Base-by-base conservation (phyloP, 2,797 vertebrate genomes). In the Potorous gilbertii region DNA sequence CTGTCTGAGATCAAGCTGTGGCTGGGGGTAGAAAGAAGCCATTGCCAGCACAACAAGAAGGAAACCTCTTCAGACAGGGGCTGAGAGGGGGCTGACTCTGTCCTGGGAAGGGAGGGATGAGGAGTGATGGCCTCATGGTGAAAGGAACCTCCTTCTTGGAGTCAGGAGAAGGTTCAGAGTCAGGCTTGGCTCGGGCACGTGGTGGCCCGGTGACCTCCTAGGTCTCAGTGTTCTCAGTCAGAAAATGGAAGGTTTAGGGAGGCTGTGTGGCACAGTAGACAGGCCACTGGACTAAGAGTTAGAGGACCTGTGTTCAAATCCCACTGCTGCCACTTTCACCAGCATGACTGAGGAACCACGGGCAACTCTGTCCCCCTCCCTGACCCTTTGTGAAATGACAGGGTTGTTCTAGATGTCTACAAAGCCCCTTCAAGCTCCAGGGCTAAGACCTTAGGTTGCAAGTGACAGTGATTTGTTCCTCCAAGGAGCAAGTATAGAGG, bases 1-100 rank as follows among this genome's bases (percentile, higher is more conserved):
- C 50, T 92, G 66, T 93, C 93, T 90, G 74, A 97, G 29, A 0
- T 96, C 92, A 56, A 92, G 95, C 1, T 34, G 40, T 54, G 24
- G 94, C 55, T 52, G 10, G 56, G 18, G 8, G 29, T 28, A 46
- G 55, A 18, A 96, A 46, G 56, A 74, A 66, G 93, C 9, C 2
- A 27, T 90, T 93, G 46, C 94, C 54, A 0, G 56, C 5, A 50
- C 66, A 93, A 92, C 21, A 29, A 28, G 34, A 6, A 55, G 90
- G 54, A 91, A 62, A 87, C 52, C 40, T 31, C 91, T 91, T 55
- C 4, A 74, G 29, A 40, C 16, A 0, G 1, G 93, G 1, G 0
- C 34, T 1, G n/a, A 34, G 52, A 54, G 90, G 0, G 0, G 46
- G 46, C 46, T 14, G 0, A 5, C 5, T 4, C 74, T 11, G 31